phyloP scores from a whole-genome alignment of 2,113 vertebrate genomes.

The Chlamydotis undulata region DNA sequence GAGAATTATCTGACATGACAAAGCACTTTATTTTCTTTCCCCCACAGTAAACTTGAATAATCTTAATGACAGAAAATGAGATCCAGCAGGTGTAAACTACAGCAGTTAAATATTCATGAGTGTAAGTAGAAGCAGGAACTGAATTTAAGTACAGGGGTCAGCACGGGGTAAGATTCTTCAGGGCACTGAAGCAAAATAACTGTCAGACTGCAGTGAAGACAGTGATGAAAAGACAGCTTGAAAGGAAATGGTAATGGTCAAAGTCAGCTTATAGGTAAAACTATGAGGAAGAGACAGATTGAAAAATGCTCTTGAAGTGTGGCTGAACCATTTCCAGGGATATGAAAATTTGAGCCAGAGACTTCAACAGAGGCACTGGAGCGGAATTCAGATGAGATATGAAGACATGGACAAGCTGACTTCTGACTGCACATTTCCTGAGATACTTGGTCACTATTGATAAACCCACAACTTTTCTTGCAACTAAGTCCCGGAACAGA shows the following conservation, averaged over 20 bases:
- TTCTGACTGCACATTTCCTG: neutral
- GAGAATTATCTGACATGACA: neutral
- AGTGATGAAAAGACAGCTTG: slow-evolving; percentile 17
- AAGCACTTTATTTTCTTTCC: slow-evolving; percentile 20
- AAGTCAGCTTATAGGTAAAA: neutral
- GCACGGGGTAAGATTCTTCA: neutral
- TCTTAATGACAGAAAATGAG: slow-evolving; percentile 29
- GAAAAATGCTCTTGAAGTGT: neutral
- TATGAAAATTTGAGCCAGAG: neutral
- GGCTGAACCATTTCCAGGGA: neutral
- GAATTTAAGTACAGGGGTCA: neutral
- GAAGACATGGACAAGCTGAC: neutral
- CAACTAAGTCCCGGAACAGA: neutral
- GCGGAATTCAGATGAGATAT: neutral
- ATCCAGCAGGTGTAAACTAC: slow-evolving; percentile 9
- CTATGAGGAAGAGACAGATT: neutral
- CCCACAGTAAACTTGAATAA: neutral
- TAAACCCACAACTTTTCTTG: neutral
- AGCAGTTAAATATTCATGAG: neutral
- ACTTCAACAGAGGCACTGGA: neutral
- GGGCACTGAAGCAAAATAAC: neutral
- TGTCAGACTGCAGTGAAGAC: neutral
- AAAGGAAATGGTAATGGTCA: neutral
- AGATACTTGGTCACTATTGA: neutral
- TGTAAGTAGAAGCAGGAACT: neutral